A percentile compares a stretch with the other conserved stretches of the same genome.
These are phyloP conservation scores for Pyrrhosoma nymphula DNA, from an alignment of 2,888 invertebrate genomes.

Conservation along the genomic window DNA sequence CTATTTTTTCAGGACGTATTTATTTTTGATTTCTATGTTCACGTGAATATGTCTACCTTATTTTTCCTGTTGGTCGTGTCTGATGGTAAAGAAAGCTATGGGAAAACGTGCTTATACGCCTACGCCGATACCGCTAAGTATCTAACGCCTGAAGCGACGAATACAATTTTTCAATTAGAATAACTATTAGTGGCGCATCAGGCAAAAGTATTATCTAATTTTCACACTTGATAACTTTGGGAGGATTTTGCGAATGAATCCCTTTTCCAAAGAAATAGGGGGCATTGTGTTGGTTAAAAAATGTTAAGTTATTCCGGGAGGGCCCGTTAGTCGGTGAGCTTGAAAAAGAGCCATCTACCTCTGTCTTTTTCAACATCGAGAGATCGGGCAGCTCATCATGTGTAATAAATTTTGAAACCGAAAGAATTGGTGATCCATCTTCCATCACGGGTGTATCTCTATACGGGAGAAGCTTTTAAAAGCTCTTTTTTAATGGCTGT, in stretches of 20 bases:
- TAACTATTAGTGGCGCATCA: no score
- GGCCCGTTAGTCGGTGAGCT: neutral
- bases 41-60: neutral
- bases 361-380: neutral
- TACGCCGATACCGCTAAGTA: no score
- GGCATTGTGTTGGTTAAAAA: neutral
- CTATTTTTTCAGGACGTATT: neutral
- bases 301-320: neutral
- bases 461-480: neutral
- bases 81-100: neutral
- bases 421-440: constrained; percentile 22
- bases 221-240: neutral
- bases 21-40: neutral
- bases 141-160: no score
- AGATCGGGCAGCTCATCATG: neutral
- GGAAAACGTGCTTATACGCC: neutral
- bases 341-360: constrained; percentile 26
- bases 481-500: constrained; percentile 22
- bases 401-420: constrained; percentile 3
- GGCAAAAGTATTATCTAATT: neutral
- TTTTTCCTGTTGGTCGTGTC: neutral
- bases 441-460: neutral
- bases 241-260: neutral
- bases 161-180: no score
- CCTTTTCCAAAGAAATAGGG: neutral